Conservation (phyloP, 2,113 vertebrate species). For the Prunella himalayana region DNA sequence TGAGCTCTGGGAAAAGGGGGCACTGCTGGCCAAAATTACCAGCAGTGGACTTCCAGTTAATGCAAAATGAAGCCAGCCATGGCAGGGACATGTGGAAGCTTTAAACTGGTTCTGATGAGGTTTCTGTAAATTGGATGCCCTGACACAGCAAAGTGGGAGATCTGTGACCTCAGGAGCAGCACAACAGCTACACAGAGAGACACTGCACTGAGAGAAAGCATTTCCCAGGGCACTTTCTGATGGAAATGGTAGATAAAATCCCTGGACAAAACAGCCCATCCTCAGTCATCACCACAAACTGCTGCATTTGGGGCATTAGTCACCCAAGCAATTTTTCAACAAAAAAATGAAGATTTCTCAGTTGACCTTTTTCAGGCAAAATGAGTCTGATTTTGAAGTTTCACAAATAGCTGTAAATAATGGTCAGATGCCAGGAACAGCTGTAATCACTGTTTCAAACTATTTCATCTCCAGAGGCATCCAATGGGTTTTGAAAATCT, state of each 20-base stretch:
- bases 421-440: not conserved
- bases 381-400: not conserved
- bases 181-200: not conserved
- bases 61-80: not conserved
- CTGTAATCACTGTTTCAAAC: not conserved
- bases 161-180: not conserved
- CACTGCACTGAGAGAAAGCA: not conserved
- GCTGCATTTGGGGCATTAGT: not conserved
- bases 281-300: not conserved
- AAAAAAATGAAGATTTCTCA: not conserved
- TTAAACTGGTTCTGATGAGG: not conserved
- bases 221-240: not conserved
- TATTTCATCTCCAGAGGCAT: not conserved
- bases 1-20: not conserved
- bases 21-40: not conserved
- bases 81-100: not conserved
- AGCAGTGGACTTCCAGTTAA: not conserved
- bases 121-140: not conserved
- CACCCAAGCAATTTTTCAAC: not conserved
- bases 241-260: not conserved
- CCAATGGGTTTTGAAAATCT: not conserved
- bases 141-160: not conserved
- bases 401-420: not conserved
- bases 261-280: not conserved
- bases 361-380: not conserved